Evolutionary conservation across 2,113 vertebrate genomes (phyloP), one percentile per base, ranked within the genome.

Genomic region (Thymallus thymallus): DNA sequence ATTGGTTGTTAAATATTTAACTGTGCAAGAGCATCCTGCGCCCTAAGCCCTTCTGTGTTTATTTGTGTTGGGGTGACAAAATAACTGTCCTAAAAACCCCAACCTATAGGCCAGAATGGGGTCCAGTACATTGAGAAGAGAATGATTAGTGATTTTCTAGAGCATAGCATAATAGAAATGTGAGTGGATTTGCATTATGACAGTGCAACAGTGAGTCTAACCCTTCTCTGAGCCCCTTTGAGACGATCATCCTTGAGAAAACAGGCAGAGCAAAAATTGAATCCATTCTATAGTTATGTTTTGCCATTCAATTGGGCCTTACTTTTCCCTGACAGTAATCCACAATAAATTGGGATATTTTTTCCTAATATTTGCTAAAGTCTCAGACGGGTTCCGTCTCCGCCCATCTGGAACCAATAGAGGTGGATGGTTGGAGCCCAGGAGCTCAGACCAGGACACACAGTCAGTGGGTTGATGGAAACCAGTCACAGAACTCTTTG

Each of bases 321-420:
- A 24, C 68, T 69, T 60, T 60, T 60, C n/a, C 5, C 75, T 77
- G 80, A 84, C 70, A 70, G 62, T 84, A 83, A 88, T 85, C 83
- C 84, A 76, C 45, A 76, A 84, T 83, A 87, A 85, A 83, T 87
- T 71, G 75, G 32, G 48, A 68, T 75, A 30, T 48, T 46, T 48
- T 48, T 62, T 48, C 23, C 16, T 56, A 26, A 72, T 62, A 72
- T 72, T 69, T 68, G 56, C 62, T 61, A 45, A 18, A 48, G 65
- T 75, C 35, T 63, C 48, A 46, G 51, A 69, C 67, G 51, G 75
- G 79, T 73, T 68, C 74, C 29, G 41, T 51, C 48, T 22, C 12
- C 48, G 68, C 69, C 76, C 78, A 80, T 91, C 84, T 91, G 88
- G 82, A 80, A 82, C 75, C 72, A 75, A 87, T 82, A 46, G 58